Evolutionary conservation across 2,797 vertebrate genomes (phyloP), one percentile per base, ranked within the genome.

Genomic region (Falco concolor): DNA sequence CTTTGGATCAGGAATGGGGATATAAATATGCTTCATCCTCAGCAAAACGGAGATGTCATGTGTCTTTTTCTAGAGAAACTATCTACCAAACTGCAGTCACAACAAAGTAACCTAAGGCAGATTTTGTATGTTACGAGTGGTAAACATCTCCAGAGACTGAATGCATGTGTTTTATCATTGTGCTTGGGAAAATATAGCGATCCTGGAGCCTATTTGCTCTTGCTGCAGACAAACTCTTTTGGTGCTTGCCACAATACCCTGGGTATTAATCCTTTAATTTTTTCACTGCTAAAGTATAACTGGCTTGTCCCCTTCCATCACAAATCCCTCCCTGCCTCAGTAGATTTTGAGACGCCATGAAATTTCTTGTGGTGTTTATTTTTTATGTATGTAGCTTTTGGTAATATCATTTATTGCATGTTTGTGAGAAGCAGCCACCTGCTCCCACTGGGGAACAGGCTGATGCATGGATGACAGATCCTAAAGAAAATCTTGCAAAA

Each of bases 351-450:
- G 72, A 34, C 0, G 1, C 38, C 49, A 5, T 22, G 23, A 53
- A 80, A 81, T 52, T n/a, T 7, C 3, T 42, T 13, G 10, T 32
- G 61, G 34, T 61, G 45, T 34, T 38, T 73, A 57, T 78, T 94
- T 94, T 89, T 87, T 73, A 25, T 67, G 82, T 54, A 38, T 17
- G 52, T 63, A 68, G 44, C 45, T 89, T 68, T 89, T 59, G 32
- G 60, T 80, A 80, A 70, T 74, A 83, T 44, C 28, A 77, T 90
- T 89, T 77, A 60, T 74, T 25, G 4, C 10, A 13, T 27, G 24
- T 84, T 88, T 81, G 76, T 67, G 54, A 65, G 69, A n/a, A 95
- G 47, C n/a, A 90, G 32, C 44, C 67, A 64, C 68, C 81, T 72
- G 86, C 32, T 90, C 28, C 84, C 87, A 23, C 53, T 36, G 59